Base-by-base conservation (phyloP, 2,888 invertebrate genomes). In the Hirtodrosophila histrioides region DNA sequence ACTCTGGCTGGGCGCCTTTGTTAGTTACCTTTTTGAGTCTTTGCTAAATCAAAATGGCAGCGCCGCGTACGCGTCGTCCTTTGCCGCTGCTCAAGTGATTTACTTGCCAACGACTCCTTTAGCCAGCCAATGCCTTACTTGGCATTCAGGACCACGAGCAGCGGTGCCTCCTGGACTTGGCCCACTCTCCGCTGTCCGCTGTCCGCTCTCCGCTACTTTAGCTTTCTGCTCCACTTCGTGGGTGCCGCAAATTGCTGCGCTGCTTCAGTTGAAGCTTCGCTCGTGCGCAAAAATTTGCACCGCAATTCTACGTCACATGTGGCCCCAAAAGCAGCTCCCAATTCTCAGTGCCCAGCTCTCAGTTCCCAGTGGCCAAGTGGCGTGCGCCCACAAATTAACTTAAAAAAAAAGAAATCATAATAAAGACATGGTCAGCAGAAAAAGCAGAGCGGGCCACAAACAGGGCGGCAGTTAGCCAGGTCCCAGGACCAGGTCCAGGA, bases 41-140 rank as follows among this genome's bases (percentile, higher is more conserved):
- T 78, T 73, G 86, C 69, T 86, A 83, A 83, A 83, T 83, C 88
- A 86, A 83, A 88, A 84, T 83, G 82, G 82, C 82, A 88, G 77
- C 73, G 56, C 67, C 39, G 74, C 78, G 68, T 66, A 61, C 69
- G 49, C 53, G 49, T 12, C 40, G 29, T 46, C 33, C 51, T 12
- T 33, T 40, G 66, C 49, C 54, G 56, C 64, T 72, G 79, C 86
- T 83, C 85, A 84, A 88, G 82, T 83, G 82, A 83, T 83, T 83
- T 83, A 83, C 69, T 87, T 85, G 78, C 83, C 56, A 56, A 56
- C 75, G 86, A 75, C 72, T 74, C 78, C 74, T 67, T 77, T 77
- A 58, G 74, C 51, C 54, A 17, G 17, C 17, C 17, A 17, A 17
- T 17, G 72, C 69, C 85, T 75, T 78, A 80, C 75, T 84, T 84